Conservation (phyloP, 2,113 vertebrate species). For the Cathartes aura region DNA sequence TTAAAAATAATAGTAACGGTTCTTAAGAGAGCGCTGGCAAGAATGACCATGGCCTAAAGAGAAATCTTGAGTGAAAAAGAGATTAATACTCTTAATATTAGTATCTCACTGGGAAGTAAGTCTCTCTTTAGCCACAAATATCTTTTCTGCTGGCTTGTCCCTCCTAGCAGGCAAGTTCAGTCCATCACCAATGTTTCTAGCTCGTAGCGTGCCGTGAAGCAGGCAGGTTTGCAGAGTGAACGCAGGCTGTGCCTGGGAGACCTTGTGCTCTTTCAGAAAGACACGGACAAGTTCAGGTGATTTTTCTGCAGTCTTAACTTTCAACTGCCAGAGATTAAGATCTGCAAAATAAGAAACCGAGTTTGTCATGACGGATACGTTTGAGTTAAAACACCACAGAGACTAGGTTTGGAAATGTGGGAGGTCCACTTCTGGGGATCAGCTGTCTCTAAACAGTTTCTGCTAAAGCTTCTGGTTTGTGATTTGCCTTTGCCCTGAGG, state of each 20-base stretch:
- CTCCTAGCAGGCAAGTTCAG: not conserved
- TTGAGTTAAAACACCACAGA: not conserved
- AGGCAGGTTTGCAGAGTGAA: not conserved
- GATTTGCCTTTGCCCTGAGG: not conserved
- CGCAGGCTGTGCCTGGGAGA: not conserved
- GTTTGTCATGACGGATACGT: fast-evolving
- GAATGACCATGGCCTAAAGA: not conserved
- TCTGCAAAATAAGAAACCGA: not conserved
- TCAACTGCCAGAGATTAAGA: not conserved
- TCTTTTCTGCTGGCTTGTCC: not conserved
- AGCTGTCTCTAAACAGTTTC: not conserved
- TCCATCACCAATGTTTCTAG: not conserved
- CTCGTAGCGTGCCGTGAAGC: fast-evolving
- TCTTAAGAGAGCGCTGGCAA: not conserved
- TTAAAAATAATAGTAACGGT: not conserved
- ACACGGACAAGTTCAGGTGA: not conserved
- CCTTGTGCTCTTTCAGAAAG: not conserved
- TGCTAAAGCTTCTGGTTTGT: not conserved
- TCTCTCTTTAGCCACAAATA: not conserved
- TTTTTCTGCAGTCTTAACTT: not conserved
- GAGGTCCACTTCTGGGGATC: not conserved
- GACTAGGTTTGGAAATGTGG: not conserved
- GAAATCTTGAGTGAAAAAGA: not conserved
- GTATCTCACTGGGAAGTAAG: not conserved
- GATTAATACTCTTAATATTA: not conserved